Evolutionary conservation across 2,113 vertebrate species (phyloP).

Genomic region (Petaurus breviceps): DNA sequence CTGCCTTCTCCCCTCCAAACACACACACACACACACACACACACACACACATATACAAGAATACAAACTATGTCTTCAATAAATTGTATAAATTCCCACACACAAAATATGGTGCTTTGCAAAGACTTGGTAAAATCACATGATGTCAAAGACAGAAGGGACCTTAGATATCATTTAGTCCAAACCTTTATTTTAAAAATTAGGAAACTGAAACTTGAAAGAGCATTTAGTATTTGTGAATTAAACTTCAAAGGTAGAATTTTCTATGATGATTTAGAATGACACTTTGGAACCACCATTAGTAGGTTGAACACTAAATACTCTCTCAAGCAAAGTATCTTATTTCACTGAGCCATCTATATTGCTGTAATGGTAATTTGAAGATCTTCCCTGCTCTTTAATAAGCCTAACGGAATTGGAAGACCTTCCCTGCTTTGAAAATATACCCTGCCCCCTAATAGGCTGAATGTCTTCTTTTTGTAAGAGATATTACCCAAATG

Average conservation of each 20-base stretch:
- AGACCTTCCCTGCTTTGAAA: too few species aligned
- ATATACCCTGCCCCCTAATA: too few species aligned
- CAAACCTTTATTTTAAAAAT: not conserved
- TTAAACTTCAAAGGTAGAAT: not conserved
- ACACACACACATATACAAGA: not conserved
- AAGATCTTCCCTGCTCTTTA: too few species aligned
- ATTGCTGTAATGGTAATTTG: too few species aligned
- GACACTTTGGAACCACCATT: not conserved
- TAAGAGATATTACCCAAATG: constrained; percentile 98
- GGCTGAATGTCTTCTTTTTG: constrained; percentile 92
- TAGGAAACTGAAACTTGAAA: not conserved
- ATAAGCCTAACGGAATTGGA: too few species aligned
- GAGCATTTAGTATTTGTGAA: not conserved
- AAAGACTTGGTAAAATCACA: not conserved
- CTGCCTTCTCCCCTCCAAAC: too few species aligned
- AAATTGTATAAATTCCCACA: not conserved
- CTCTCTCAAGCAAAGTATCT: not conserved
- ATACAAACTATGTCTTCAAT: not conserved
- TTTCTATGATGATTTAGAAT: not conserved
- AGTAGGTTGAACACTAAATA: not conserved
- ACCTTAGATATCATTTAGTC: not conserved
- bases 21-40: too few species aligned
- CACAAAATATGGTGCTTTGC: not conserved
- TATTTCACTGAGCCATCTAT: not conserved
- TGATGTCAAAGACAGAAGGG: not conserved